These are phyloP conservation scores for Lycia hirtaria DNA, from an alignment of 2,888 invertebrate genomes.

Conservation along the genomic window DNA sequence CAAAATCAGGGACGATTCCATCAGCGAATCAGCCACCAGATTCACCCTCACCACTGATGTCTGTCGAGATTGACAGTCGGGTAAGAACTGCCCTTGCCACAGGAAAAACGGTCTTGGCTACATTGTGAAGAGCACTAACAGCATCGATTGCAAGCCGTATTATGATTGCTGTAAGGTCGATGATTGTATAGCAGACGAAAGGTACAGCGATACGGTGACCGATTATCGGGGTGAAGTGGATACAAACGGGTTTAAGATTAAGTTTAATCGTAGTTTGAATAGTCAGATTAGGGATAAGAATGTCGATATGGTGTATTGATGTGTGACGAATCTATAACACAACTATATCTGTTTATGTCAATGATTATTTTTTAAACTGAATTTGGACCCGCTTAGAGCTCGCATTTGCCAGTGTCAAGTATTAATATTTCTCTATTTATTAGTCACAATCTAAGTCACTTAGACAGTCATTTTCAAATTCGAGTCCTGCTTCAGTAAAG, in stretches of 20 bases:
- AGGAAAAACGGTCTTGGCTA: constrained; percentile 62
- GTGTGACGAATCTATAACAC: constrained; percentile 20
- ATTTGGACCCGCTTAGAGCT: neutral
- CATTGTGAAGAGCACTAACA: constrained; percentile 73
- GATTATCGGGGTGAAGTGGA: constrained; percentile 68
- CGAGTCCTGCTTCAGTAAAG: too few species aligned
- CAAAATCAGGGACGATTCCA: constrained; percentile 71
- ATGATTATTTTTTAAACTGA: neutral
- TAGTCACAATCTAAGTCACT: too few species aligned
- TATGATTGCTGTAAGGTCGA: constrained; percentile 76
- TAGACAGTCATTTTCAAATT: too few species aligned
- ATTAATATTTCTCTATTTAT: too few species aligned
- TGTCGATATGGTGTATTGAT: constrained; percentile 28
- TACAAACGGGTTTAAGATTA: constrained; percentile 70
- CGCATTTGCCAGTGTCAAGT: too few species aligned
- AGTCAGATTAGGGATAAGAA: constrained; percentile 72
- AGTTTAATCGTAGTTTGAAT: constrained; percentile 77
- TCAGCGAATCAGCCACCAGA: constrained; percentile 73
- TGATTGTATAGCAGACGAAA: constrained; percentile 55
- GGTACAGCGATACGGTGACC: constrained; percentile 67
- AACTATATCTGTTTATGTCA: too few species aligned
- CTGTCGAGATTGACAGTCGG: constrained; percentile 74
- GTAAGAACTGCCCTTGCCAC: constrained; percentile 57
- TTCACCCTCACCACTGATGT: constrained; percentile 74
- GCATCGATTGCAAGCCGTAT: constrained; percentile 77